Base-by-base conservation (phyloP, 2,888 invertebrate genomes). In the Thecophora atra region DNA sequence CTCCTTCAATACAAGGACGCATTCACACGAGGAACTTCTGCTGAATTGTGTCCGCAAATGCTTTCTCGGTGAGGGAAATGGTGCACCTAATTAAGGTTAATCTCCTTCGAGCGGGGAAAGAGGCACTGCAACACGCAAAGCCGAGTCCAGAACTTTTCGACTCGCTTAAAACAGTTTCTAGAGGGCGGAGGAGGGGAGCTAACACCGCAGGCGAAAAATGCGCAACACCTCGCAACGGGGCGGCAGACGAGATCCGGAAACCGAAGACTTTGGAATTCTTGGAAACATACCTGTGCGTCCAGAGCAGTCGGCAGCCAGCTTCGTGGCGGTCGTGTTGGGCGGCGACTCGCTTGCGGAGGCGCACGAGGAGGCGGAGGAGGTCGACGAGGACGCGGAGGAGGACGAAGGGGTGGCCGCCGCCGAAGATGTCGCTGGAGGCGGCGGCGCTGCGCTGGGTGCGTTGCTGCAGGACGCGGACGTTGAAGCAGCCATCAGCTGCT, bases 241-340 rank as follows among this genome's bases (percentile, higher is more conserved):
- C n/a, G 58, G 42, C 51, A 65, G 65, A 68, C 58, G 24, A 42
- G 26, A 68, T 44, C 68, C 67, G 17, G 58, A 71, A 66, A 71
- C 66, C 60, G 52, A 67, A 67, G 72, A 62, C 70, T 70, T 63
- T 51, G 70, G 81, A 81, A 80, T 81, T 79, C 79, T 82, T 82
- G 80, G 51, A 77, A 80, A 81, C 82, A 88, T 85, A 91, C 92
- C 92, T 88, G 91, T 88, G 81, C 91, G 88, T 78, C 90, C 91
- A 78, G 81, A 86, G 79, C 90, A 88, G 85, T 91, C 91, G 79
- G 89, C 88, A 77, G 84, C 81, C 81, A 83, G 78, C 80, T 83
- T 56, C 72, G 77, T 70, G 44, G 76, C 69, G 72, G 79, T 44
- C 71, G 76, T 44, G 24, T 73, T 56, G 56, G 79, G 52, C 63